A percentile compares a stretch with the other conserved stretches of the same genome.
Evolutionary conservation across 2,113 vertebrate species (phyloP).

Genomic region (Origma solitaria): DNA sequence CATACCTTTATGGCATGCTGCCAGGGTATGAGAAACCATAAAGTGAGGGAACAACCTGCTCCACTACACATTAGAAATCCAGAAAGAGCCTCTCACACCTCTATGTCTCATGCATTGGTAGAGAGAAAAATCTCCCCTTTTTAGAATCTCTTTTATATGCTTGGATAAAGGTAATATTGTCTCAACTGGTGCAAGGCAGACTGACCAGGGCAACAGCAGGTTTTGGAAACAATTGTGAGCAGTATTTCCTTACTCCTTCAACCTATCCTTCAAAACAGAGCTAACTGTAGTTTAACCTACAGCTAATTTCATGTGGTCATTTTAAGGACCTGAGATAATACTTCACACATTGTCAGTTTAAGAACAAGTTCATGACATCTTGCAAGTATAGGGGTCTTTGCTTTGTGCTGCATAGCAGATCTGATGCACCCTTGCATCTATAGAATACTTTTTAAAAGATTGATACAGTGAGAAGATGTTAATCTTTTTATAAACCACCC

Average conservation of each 20-base stretch:
- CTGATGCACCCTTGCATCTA: neutral
- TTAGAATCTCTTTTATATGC: neutral
- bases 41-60: neutral
- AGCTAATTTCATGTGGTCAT: neutral
- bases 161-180: neutral
- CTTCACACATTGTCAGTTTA: neutral
- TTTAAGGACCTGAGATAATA: neutral
- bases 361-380: neutral
- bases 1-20: neutral
- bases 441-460: neutral
- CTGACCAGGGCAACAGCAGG: neutral
- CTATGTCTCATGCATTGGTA: neutral
- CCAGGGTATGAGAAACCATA: neutral
- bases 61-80: neutral
- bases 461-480: neutral
- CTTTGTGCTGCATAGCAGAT: neutral
- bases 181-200: neutral
- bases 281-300: neutral
- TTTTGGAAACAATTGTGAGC: neutral
- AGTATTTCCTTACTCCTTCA: neutral
- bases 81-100: neutral
- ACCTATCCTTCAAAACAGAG: neutral
- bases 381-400: neutral
- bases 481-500: neutral
- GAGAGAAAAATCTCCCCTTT: neutral